Evolutionary conservation across 2,113 vertebrate species (phyloP), one percentile per base, ranked within the genome.

Genomic region (Machaerirhynchus nigripectus): DNA sequence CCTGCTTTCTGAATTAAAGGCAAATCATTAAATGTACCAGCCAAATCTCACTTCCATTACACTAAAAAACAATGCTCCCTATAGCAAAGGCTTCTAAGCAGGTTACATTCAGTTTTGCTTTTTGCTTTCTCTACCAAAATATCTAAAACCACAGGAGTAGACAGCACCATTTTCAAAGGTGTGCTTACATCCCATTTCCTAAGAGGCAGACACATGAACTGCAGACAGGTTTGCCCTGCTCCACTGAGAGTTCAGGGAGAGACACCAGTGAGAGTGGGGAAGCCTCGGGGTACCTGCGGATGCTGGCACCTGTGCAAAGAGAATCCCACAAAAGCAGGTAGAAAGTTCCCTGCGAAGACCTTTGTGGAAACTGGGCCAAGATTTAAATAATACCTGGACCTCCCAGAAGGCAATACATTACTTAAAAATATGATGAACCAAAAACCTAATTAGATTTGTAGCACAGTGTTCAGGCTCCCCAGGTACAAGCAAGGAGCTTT

Each of bases 241-340:
- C 65, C 55, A 18, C n/a, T 0, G 3, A 53, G 57, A 64, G 46
- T 68, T 61, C 5, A 2, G 23, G 65, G 10, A 82, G 31, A 35
- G 69, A 19, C 9, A 59, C 23, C 84, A 65, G 16, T 0, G 2
- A n/a, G 59, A 77, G 42, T 2, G 0, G 2, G n/a, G 57, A 40
- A 83, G 75, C 57, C 49, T 44, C 1, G 0, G 49, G 75, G 46
- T 27, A 64, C 33, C 22, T 0, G 0, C 28, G 46, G 40, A 15
- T 3, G 1, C 52, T 70, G 50, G 76, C 53, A 65, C 17, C 49
- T 28, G 23, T 0, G 12, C 42, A 80, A 44, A 69, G 37, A 61
- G 28, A 84, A 70, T 31, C 10, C 4, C 55, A 59, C 17, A 69
- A 53, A 92, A 89, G 1, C 0, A 8, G 6, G 5, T 6, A 26